Evolutionary conservation across 2,888 invertebrate species (phyloP).

Genomic region (Drosophila stalkeri): DNA sequence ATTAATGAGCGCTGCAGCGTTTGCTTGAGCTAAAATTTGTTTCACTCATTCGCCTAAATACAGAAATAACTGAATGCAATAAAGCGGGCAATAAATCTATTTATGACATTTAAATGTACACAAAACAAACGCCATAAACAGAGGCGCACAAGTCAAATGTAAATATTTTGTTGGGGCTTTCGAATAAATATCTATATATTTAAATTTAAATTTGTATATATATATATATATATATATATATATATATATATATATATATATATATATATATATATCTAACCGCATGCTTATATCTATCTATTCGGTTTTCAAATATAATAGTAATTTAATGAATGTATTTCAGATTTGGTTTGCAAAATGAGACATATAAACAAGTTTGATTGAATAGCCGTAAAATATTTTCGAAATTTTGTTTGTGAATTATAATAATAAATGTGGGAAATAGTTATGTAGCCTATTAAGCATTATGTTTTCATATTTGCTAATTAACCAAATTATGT

Average conservation of each 20-base stretch:
- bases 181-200: neutral
- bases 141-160: slow-evolving; percentile 9
- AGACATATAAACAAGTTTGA: neutral
- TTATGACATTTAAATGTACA: slow-evolving; percentile 77
- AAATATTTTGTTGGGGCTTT: slow-evolving; percentile 14
- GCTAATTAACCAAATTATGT: neutral
- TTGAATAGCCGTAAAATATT: neutral
- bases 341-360: neutral
- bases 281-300: neutral
- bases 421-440: neutral
- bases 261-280: too few species aligned
- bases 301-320: neutral
- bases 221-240: neutral
- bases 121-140: slow-evolving; percentile 44
- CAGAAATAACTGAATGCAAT: slow-evolving; percentile 52
- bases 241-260: neutral
- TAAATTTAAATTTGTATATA: neutral
- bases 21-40: slow-evolving; percentile 20
- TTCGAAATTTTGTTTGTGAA: too few species aligned
- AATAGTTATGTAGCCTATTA: neutral
- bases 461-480: neutral
- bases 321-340: neutral
- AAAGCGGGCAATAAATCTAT: slow-evolving; percentile 72
- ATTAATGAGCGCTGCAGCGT: slow-evolving; percentile 60
- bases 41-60: slow-evolving; percentile 30